These are phyloP conservation scores for Liasis olivaceus DNA, from an alignment of 2,797 vertebrate genomes.

Conservation along the genomic window DNA sequence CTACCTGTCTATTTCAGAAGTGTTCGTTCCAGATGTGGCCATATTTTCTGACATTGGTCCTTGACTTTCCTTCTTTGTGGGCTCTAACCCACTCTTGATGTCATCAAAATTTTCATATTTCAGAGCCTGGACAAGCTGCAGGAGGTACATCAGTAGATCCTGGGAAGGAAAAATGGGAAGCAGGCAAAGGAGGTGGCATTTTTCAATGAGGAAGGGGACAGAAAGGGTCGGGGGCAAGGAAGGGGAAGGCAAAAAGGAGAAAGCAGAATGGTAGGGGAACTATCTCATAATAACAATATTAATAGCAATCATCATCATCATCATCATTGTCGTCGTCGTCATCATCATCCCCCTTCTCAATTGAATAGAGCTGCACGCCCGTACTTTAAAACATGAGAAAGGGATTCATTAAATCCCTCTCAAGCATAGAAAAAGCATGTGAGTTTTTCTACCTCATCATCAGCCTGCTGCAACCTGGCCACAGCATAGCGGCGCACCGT, in stretches of 20 bases:
- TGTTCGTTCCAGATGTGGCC: slow-evolving; percentile 65
- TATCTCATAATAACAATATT: too few species aligned
- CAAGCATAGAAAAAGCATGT: too few species aligned
- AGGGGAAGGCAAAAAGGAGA: neutral
- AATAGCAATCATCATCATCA: too few species aligned
- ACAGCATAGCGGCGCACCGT: slow-evolving; percentile 95
- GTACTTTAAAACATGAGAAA: neutral
- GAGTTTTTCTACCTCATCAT: slow-evolving; percentile 87
- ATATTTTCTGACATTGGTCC: slow-evolving; percentile 84
- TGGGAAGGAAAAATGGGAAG: slow-evolving; percentile 32
- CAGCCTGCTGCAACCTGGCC: slow-evolving; percentile 91
- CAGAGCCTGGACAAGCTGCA: slow-evolving; percentile 95
- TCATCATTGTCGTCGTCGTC: too few species aligned
- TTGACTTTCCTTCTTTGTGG: slow-evolving; percentile 89
- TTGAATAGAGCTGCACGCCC: too few species aligned
- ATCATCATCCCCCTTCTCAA: too few species aligned
- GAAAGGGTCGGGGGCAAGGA: neutral
- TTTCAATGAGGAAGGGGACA: neutral
- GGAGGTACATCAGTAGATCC: slow-evolving; percentile 97
- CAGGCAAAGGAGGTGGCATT: neutral
- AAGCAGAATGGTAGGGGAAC: neutral
- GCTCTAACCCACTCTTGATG: slow-evolving; percentile 92
- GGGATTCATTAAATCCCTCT: too few species aligned
- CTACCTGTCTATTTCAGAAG: slow-evolving; percentile 88
- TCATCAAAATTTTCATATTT: slow-evolving; percentile 98